Percentiles rank a stretch among this genome's conserved stretches.
Conservation (phyloP, 1,140 invertebrate species). For the Pseudomyrmex pallidus region DNA sequence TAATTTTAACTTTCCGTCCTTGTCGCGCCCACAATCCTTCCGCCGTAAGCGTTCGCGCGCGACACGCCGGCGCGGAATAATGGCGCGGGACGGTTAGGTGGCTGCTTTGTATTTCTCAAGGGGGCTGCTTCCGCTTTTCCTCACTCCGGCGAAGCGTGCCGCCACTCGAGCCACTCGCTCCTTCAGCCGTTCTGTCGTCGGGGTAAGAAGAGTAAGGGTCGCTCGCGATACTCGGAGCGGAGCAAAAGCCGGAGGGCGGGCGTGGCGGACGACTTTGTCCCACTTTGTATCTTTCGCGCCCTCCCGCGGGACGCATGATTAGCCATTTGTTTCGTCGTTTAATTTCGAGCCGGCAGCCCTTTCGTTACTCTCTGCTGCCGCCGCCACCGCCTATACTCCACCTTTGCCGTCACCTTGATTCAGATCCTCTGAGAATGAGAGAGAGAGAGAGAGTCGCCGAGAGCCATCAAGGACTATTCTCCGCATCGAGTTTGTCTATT, state of each 20-base stretch:
- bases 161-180: conserved; percentile 42
- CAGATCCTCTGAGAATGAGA: conserved; percentile 34
- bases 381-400: neutral
- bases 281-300: conserved; percentile 66
- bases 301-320: conserved; percentile 79
- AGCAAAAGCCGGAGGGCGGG: conserved; percentile 42
- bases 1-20: conserved; percentile 54
- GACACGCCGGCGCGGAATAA: conserved; percentile 49
- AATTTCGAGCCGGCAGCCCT: conserved; percentile 75
- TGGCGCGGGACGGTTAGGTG: conserved; percentile 38
- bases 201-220: neutral
- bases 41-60: conserved; percentile 7
- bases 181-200: neutral
- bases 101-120: conserved; percentile 70
- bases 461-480: conserved; percentile 78
- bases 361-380: conserved; percentile 23
- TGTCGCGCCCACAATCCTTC: conserved; percentile 41
- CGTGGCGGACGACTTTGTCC: conserved; percentile 37
- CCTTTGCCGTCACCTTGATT: conserved; percentile 17
- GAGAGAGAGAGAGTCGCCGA: conserved; percentile 11
- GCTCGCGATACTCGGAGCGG: conserved; percentile 21
- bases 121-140: conserved; percentile 52
- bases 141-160: conserved; percentile 55
- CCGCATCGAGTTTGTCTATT: conserved; percentile 82
- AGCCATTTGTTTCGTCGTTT: conserved; percentile 83